A percentile compares a stretch with the other conserved stretches of the same genome.
phyloP scores from a whole-genome alignment of 2,888 invertebrate species.

The Thecocarcelia acutangulata region DNA sequence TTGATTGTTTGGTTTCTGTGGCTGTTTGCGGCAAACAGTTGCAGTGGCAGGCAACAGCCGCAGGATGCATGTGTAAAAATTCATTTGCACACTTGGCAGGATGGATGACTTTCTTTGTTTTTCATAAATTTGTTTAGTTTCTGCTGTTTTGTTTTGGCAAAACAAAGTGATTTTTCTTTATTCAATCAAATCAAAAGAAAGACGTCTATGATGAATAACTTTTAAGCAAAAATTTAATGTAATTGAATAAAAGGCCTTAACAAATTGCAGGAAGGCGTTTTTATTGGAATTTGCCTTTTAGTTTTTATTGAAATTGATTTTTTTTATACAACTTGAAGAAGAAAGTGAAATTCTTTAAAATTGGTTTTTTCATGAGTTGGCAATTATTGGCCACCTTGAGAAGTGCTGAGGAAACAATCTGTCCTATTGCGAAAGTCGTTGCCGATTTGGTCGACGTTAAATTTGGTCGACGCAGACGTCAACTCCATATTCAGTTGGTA shows the following conservation, averaged over 20 bases:
- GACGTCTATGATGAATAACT: not conserved
- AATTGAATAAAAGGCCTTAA: not conserved
- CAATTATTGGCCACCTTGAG: no score
- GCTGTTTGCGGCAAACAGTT: slow-evolving; percentile 30
- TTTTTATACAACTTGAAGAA: no score
- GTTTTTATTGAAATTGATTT: not conserved
- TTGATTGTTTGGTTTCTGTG: slow-evolving; percentile 30
- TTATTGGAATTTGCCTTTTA: not conserved
- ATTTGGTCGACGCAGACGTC: no score
- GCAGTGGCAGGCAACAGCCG: slow-evolving; percentile 51
- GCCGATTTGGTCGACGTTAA: no score
- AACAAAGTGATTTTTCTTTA: slow-evolving; percentile 33
- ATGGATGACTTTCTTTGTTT: slow-evolving; percentile 30
- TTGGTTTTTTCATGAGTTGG: no score
- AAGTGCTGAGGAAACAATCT: no score
- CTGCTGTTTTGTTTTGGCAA: slow-evolving; percentile 21
- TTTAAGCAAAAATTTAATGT: not conserved
- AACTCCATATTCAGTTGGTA: no score
- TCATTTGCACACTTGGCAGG: slow-evolving; percentile 60
- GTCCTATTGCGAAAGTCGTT: no score
- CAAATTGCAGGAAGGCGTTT: slow-evolving; percentile 47
- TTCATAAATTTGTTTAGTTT: slow-evolving; percentile 33
- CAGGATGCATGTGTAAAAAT: slow-evolving; percentile 59
- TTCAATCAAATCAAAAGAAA: slow-evolving; percentile 12
- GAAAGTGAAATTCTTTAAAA: no score